phyloP scores from a whole-genome alignment of 1,140 invertebrate genomes.

The Cydia pomonella region DNA sequence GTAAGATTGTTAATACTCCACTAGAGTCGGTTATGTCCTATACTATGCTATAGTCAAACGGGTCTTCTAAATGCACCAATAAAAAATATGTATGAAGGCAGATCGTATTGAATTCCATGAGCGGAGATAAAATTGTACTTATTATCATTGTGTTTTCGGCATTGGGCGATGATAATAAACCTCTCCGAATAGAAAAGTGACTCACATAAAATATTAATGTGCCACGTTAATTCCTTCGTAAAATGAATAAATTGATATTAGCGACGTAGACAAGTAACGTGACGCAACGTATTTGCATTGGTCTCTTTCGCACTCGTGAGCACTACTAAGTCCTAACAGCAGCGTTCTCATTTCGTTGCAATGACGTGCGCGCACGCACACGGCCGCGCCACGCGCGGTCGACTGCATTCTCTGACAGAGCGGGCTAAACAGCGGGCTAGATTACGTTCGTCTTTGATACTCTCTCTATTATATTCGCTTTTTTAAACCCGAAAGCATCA shows the following conservation, averaged over 20 bases:
- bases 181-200: neutral
- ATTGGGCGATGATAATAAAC: neutral
- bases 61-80: too few species aligned
- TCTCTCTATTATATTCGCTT: neutral
- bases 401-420: slow-evolving; percentile 66
- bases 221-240: slow-evolving; percentile 51
- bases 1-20: too few species aligned
- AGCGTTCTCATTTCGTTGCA: slow-evolving; percentile 48
- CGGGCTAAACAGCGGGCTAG: slow-evolving; percentile 45
- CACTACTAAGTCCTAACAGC: neutral
- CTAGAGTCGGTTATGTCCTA: too few species aligned
- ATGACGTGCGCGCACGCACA: slow-evolving; percentile 59
- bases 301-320: slow-evolving; percentile 44
- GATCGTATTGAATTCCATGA: too few species aligned
- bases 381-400: slow-evolving; percentile 35
- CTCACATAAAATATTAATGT: slow-evolving; percentile 41
- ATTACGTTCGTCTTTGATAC: slow-evolving; percentile 31
- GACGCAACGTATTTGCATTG: slow-evolving; percentile 46
- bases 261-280: slow-evolving; percentile 50
- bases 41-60: too few species aligned
- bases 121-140: too few species aligned
- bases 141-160: too few species aligned
- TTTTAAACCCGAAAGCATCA: neutral
- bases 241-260: slow-evolving; percentile 44
- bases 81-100: too few species aligned